Conservation (phyloP, 2,888 invertebrate species). For the Dryadula phaetusa region DNA sequence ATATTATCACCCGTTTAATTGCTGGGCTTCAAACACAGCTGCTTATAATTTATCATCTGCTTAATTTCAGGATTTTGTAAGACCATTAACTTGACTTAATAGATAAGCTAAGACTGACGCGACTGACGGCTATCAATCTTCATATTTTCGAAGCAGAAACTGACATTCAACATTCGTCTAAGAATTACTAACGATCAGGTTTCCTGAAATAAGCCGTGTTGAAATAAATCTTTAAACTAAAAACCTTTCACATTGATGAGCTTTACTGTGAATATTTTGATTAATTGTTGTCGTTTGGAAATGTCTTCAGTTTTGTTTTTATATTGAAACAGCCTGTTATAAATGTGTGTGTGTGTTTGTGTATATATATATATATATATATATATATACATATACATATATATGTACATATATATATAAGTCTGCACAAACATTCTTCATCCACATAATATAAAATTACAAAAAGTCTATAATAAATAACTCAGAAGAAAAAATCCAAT, state of each 20-base stretch:
- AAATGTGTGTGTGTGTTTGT: too few species aligned
- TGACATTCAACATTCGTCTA: constrained; percentile 71
- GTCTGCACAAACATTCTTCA: too few species aligned
- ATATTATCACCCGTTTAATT: constrained; percentile 37
- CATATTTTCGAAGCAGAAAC: constrained; percentile 69
- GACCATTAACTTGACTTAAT: constrained; percentile 47
- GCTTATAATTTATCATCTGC: constrained; percentile 41
- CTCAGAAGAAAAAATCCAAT: constrained; percentile 24
- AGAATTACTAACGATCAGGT: constrained; percentile 64
- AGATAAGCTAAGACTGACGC: constrained; percentile 46
- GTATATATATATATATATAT: too few species aligned
- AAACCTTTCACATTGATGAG: constrained; percentile 1
- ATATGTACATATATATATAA: too few species aligned
- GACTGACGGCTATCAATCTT: constrained; percentile 65
- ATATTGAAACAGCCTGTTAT: too few species aligned
- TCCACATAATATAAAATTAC: too few species aligned
- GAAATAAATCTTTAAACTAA: constrained; percentile 22
- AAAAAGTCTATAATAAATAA: too few species aligned
- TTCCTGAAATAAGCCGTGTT: constrained; percentile 45
- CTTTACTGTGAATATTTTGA: neutral
- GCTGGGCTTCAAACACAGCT: constrained; percentile 40
- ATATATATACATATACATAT: too few species aligned
- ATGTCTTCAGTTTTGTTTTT: too few species aligned
- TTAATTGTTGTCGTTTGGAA: neutral
- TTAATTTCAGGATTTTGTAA: constrained; percentile 47